These are phyloP conservation scores for Colinus virginianus DNA, from an alignment of 2,113 vertebrate species.

Conservation along the genomic window DNA sequence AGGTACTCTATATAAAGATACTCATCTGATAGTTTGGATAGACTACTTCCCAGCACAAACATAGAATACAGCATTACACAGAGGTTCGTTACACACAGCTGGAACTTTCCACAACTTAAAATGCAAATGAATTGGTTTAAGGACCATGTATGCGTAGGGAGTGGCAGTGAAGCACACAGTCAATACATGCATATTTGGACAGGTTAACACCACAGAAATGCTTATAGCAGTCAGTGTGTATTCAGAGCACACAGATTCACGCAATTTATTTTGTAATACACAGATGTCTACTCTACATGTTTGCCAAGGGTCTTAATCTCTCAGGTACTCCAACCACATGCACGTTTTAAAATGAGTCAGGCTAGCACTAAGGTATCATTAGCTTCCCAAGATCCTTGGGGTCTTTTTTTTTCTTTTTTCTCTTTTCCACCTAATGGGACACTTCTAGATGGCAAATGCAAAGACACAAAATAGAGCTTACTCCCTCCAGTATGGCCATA, in stretches of 20 bases:
- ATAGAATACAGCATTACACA: background rate
- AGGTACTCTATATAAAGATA: background rate
- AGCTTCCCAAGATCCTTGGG: background rate
- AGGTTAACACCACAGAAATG: slow-evolving; percentile 72
- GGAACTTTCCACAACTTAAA: slow-evolving; percentile 63
- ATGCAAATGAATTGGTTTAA: slow-evolving; percentile 55
- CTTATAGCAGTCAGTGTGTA: slow-evolving; percentile 54
- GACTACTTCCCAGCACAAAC: background rate
- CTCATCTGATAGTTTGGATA: background rate
- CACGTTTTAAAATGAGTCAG: background rate
- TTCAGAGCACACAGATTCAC: slow-evolving; percentile 64
- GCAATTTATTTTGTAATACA: background rate
- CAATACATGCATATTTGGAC: slow-evolving; percentile 64
- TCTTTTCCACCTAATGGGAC: background rate
- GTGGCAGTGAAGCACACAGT: slow-evolving; percentile 60
- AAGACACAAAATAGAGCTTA: background rate
- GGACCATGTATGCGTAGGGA: slow-evolving; percentile 63
- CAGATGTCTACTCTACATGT: background rate
- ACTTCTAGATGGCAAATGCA: background rate
- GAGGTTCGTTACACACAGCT: slow-evolving; percentile 52
- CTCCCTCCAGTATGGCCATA: background rate
- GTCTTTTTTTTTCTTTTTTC: background rate
- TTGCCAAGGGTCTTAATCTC: slow-evolving; percentile 17
- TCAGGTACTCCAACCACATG: slow-evolving; percentile 8
- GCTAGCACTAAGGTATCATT: background rate